Percentiles rank a stretch among this genome's conserved stretches.
These are phyloP conservation scores for Agrotis segetum DNA, from an alignment of 2,888 invertebrate species.

Conservation along the genomic window DNA sequence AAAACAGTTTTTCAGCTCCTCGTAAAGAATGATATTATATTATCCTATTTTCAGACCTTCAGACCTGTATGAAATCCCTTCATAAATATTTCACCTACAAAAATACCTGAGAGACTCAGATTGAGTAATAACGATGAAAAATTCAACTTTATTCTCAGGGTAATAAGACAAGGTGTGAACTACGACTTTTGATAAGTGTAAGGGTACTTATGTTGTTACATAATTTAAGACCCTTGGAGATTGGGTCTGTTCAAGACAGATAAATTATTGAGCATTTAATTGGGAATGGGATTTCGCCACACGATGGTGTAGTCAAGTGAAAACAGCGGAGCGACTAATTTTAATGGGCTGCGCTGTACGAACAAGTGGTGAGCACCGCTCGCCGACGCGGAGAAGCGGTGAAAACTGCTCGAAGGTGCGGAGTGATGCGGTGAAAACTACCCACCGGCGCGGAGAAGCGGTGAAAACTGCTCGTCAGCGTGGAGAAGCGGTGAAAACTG, in stretches of 20 bases:
- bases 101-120: constrained; percentile 10
- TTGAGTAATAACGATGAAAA: constrained; percentile 42
- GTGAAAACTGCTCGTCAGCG: too few relatives aligned
- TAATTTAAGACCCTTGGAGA: neutral
- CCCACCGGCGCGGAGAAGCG: too few relatives aligned
- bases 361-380: too few relatives aligned
- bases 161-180: constrained; percentile 12
- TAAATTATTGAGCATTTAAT: neutral
- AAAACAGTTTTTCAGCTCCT: neutral
- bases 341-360: too few relatives aligned
- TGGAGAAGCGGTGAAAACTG: too few relatives aligned
- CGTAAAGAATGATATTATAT: constrained; percentile 14
- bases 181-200: constrained; percentile 31
- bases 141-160: constrained; percentile 22
- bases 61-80: constrained; percentile 22
- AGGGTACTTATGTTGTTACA: neutral
- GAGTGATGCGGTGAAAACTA: too few relatives aligned
- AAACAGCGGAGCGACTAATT: too few relatives aligned
- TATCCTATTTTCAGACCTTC: constrained; percentile 14
- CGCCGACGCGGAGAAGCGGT: too few relatives aligned
- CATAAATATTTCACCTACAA: constrained; percentile 37
- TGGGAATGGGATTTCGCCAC: neutral
- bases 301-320: too few relatives aligned
- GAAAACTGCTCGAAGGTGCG: too few relatives aligned
- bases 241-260: neutral